Base-by-base conservation (phyloP, 1,140 invertebrate genomes). In the Lineus longissimus region DNA sequence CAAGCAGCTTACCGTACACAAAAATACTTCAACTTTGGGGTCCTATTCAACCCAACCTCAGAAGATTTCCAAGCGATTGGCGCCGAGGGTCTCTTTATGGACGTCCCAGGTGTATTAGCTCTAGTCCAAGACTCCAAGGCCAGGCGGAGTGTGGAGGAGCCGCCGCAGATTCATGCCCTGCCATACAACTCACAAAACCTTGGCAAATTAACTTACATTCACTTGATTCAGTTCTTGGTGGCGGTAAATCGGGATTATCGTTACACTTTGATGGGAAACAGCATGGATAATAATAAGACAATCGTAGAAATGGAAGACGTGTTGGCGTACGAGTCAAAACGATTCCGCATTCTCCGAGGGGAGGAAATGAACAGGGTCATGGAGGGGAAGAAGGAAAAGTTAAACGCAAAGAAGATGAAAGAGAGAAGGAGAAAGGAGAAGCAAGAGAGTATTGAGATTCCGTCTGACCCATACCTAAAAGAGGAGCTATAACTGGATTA, bases 201-300 rank as follows among this genome's bases (percentile, higher is more conserved):
- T 30, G 74, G 74, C 7, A 59, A 63, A n/a, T 61, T 74, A 57
- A 72, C 66, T 29, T 76, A 74, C 55, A 68, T 71, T 0, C 69
- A 73, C 31, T 41, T 76, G n/a, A 47, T 76, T 63, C 60, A 69
- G 31, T 76, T 71, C 41, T 47, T 76, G n/a, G 71, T 74, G 51
- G 61, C 64, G 1, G 58, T 74, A 1, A 76, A 76, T 55, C 57
- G 63, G n/a, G 55, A 72, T 40, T 76, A 68, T 57, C 60, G 74
- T 25, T 61, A 74, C 60, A 55, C 56, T 17, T 62, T 76, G 36
- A 70, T 70, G 0, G 71, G 70, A 1, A 61, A 68, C 23, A 70
- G 70, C 47, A 58, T 65, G 62, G 66, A 68, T 9, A 19, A 65
- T 31, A 25, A 61, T 13, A 65, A 69, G 61, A 58, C 58, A 27